phyloP scores from a whole-genome alignment of 2,797 vertebrate genomes.

The Astyanax mexicanus region DNA sequence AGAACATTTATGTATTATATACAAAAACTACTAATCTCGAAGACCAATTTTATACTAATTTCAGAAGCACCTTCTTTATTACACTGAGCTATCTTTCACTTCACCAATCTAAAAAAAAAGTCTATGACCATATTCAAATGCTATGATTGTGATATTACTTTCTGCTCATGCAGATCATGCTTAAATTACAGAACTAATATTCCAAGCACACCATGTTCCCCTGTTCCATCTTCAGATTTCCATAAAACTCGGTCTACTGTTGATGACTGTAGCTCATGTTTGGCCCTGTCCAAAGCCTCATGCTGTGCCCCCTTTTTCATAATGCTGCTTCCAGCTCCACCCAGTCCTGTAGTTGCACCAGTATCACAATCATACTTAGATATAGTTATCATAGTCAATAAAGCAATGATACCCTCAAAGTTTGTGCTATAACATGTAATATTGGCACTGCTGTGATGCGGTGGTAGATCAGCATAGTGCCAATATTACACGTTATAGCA shows the following conservation, averaged over 20 bases:
- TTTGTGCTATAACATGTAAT: no score
- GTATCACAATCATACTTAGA: background rate
- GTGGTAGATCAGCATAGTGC: no score
- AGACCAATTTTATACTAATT: background rate
- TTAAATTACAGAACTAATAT: slow-evolving; percentile 2
- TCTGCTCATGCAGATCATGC: background rate
- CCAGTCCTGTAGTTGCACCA: background rate
- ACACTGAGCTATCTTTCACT: background rate
- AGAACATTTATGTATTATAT: background rate
- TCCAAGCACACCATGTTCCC: background rate
- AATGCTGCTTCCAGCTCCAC: background rate
- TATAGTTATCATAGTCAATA: no score
- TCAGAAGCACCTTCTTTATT: background rate
- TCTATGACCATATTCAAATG: slow-evolving; percentile 1
- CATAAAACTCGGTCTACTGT: slow-evolving; percentile 3
- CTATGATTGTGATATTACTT: slow-evolving; percentile 1
- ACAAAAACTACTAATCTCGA: background rate
- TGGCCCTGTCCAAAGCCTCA: background rate
- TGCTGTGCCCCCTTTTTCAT: background rate
- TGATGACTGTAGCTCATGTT: background rate
- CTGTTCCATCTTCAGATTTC: background rate
- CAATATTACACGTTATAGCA: no score
- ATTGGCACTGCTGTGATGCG: no score
- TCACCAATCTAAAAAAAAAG: background rate
- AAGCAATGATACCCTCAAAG: no score